Evolutionary conservation across 1,140 invertebrate species (phyloP).

Genomic region (Diabrotica virgifera): DNA sequence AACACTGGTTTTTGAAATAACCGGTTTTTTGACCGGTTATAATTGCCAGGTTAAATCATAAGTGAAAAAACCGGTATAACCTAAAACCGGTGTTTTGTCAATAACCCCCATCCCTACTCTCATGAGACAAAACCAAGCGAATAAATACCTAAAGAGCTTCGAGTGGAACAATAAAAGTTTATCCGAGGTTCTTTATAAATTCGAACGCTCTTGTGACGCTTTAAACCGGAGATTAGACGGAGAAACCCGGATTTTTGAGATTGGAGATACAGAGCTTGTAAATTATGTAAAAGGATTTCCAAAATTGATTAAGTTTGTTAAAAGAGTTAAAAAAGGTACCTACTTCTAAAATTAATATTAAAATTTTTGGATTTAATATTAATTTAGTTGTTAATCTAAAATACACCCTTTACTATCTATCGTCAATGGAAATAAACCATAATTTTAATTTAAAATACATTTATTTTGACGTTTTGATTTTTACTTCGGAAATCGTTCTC

Average conservation of each 20-base stretch:
- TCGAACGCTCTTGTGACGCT: slow-evolving; percentile 76
- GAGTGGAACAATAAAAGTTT: slow-evolving; percentile 77
- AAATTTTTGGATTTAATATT: too few relatives aligned
- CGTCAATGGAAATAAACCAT: too few relatives aligned
- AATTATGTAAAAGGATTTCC: slow-evolving; percentile 66
- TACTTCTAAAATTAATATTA: slow-evolving; percentile 55
- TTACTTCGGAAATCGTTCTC: too few relatives aligned
- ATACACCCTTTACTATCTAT: too few relatives aligned
- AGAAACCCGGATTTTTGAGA: slow-evolving; percentile 77
- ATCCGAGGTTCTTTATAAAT: slow-evolving; percentile 75
- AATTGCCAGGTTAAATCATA: too few relatives aligned
- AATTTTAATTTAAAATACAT: too few relatives aligned
- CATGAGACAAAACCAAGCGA: slow-evolving; percentile 69
- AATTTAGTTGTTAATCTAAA: too few relatives aligned
- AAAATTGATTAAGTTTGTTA: slow-evolving; percentile 69
- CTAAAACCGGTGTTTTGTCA: too few relatives aligned
- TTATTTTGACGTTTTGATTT: too few relatives aligned
- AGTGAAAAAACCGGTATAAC: too few relatives aligned
- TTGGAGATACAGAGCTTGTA: slow-evolving; percentile 82
- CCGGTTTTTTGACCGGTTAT: too few relatives aligned
- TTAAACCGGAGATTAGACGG: slow-evolving; percentile 79
- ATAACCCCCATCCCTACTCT: slow-evolving; percentile 80
- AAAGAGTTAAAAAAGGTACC: slow-evolving; percentile 70
- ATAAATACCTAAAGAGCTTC: slow-evolving; percentile 68
- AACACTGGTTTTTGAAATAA: too few relatives aligned